Base-by-base conservation (phyloP, 64 coral and sea anemone species). In the Actinia equina region DNA sequence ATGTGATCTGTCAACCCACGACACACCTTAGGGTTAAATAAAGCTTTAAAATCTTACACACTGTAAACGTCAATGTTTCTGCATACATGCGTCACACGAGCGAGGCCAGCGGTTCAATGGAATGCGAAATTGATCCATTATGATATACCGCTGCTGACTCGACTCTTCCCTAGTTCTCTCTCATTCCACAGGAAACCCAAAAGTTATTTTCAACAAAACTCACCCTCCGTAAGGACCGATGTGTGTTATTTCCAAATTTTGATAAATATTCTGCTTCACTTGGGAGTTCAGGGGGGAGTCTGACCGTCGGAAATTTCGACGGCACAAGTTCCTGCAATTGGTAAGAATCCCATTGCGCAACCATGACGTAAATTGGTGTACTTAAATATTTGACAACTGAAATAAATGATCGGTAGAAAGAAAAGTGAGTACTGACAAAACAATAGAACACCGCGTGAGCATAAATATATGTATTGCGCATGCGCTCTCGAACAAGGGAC, bases 281-380 rank as follows among this genome's bases (percentile, higher is more conserved):
- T 7, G 88, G 96, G 7, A 89, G 49, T 46, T 92, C 85, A 13
- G 96, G 96, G 6, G 96, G 96, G 19, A 98, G 86, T 17, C 88
- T 85, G 59, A 98, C 94, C 19, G 86, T 84, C 0, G 89, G 91
- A 78, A 95, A 98, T 57, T 85, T 71, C 17, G 90, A 92, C 77
- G 88, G 93, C 11, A 92, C 90, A 52, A 98, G 88, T 70, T 98
- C 93, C 63, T 88, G 85, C 5, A 98, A 23, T 56, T 98, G 96
- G 56, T 98, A 98, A 1, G 96, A 98, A 79, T 98, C 96, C 96
- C 96, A 98, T 25, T 98, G 96, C 0, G 96, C 93, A 23, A 98
- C 96, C 91, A 98, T 95, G 42, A 98, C 96, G 30, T 91, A 98
- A 6, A 98, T 94, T 44, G 96, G 96, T 43, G 93, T 89, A 13